Conservation (phyloP, 2,797 vertebrate species). For the Malacoraja senta region DNA sequence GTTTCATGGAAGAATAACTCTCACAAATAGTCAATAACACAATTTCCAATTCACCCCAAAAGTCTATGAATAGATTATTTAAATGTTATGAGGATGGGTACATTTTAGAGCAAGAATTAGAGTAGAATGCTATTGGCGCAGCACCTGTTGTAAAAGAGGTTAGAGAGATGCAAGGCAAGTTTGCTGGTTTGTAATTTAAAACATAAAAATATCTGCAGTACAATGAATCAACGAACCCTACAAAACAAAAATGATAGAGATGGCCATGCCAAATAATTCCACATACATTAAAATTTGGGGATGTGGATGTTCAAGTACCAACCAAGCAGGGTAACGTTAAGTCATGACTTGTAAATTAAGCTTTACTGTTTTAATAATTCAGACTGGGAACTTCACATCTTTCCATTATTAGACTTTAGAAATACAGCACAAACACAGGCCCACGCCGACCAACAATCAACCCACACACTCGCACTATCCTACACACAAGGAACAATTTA, state of each 20-base stretch:
- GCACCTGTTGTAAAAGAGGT: not conserved
- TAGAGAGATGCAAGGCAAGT: not conserved
- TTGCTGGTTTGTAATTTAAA: not conserved
- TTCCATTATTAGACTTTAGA: not conserved
- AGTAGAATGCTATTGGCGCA: not conserved
- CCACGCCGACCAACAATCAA: no score
- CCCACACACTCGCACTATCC: no score
- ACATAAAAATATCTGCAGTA: no score
- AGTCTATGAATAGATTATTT: no score
- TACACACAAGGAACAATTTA: no score
- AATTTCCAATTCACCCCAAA: no score
- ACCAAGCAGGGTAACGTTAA: not conserved
- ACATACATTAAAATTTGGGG: not conserved
- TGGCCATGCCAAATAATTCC: not conserved
- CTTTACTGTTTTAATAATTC: not conserved
- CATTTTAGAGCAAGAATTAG: not conserved
- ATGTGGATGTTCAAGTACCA: not conserved
- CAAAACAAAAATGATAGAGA: not conserved
- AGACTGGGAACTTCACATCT: not conserved
- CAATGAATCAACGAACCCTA: not conserved
- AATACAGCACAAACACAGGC: no score
- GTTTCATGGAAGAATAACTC: no score
- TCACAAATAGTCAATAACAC: no score
- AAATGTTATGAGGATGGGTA: no score
- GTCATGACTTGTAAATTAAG: not conserved